Percentiles rank a stretch among this genome's conserved stretches.
Evolutionary conservation across 2,113 vertebrate species (phyloP).

Genomic region (Oncorhynchus gorbuscha): DNA sequence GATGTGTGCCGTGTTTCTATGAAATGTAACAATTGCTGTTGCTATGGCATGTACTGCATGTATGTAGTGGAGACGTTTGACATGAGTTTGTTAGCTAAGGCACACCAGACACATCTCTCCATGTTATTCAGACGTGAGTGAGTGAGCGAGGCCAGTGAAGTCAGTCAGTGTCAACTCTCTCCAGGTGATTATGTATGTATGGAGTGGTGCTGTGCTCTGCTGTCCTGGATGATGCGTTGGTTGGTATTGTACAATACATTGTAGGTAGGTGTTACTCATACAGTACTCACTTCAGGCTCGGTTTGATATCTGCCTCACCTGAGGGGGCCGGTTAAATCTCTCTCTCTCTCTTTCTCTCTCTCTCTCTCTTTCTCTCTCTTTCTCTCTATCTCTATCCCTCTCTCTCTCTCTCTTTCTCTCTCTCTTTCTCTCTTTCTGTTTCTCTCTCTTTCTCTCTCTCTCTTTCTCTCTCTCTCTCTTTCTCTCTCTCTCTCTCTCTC

Average conservation of each 20-base stretch:
- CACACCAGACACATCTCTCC: too few relatives aligned
- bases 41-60: too few relatives aligned
- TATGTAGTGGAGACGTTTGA: too few relatives aligned
- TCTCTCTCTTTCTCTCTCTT: not conserved
- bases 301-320: constrained; percentile 29
- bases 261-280: constrained; percentile 39
- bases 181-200: not conserved
- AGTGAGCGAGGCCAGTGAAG: too few relatives aligned
- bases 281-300: constrained; percentile 41
- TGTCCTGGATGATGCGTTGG: constrained; percentile 25
- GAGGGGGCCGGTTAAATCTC: constrained; percentile 39
- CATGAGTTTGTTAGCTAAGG: too few relatives aligned
- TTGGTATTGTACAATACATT: constrained; percentile 7
- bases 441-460: not conserved
- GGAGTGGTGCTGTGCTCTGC: constrained; percentile 1
- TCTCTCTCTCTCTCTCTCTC: constrained; percentile 30
- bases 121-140: too few relatives aligned
- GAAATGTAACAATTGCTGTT: too few relatives aligned
- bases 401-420: not conserved
- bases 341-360: not conserved
- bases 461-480: not conserved
- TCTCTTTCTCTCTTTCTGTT: not conserved
- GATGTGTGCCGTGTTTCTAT: constrained; percentile 9
- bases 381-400: not conserved
- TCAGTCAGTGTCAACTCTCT: not conserved